Percentiles rank a stretch among this genome's conserved stretches.
Conservation (phyloP, 2,113 vertebrate genomes). For the Martes martes region DNA sequence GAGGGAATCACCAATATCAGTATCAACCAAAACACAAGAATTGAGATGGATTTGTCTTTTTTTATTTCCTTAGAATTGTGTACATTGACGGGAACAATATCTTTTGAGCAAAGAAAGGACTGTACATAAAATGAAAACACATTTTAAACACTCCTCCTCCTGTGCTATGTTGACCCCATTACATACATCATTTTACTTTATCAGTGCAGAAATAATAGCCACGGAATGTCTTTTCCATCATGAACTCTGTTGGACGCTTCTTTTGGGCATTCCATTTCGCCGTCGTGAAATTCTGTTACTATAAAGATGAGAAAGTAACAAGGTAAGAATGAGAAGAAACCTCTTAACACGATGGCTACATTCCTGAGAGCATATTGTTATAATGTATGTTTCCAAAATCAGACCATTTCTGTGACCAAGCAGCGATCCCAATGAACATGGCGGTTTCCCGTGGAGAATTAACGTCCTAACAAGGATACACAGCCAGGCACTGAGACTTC, state of each 20-base stretch:
- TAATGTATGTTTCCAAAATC: background rate
- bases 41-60: background rate
- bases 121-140: background rate
- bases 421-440: background rate
- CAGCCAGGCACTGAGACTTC: no score
- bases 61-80: background rate
- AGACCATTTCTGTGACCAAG: background rate
- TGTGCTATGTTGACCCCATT: background rate
- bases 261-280: background rate
- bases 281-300: no score
- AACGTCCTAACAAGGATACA: no score
- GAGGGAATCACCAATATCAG: no score
- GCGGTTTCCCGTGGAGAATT: background rate
- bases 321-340: background rate
- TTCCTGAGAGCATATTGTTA: background rate
- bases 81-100: background rate
- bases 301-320: background rate
- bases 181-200: background rate
- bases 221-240: background rate
- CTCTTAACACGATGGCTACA: no score
- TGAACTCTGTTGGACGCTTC: background rate
- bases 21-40: no score
- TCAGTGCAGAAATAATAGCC: background rate
- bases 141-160: background rate
- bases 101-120: background rate